These are phyloP conservation scores for Prosapia bicincta DNA, from an alignment of 2,888 invertebrate genomes.

Conservation along the genomic window DNA sequence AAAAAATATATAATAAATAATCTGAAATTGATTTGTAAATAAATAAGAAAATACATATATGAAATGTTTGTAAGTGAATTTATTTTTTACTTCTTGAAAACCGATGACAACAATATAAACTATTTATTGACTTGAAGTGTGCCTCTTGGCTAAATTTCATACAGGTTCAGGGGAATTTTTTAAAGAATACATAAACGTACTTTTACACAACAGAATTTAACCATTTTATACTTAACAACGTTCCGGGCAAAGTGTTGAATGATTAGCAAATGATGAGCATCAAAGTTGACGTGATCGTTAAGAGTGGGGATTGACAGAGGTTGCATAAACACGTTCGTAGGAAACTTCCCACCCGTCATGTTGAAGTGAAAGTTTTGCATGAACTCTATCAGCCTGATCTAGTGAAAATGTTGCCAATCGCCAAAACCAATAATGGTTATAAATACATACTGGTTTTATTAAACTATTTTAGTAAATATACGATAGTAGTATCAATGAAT, in stretches of 20 bases:
- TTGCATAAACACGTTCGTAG: slow-evolving; percentile 19
- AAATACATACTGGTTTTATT: too few relatives aligned
- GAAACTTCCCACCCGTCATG: neutral
- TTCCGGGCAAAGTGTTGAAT: too few relatives aligned
- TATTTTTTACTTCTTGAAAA: neutral
- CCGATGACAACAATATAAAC: too few relatives aligned
- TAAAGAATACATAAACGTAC: too few relatives aligned
- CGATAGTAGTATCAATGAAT: slow-evolving; percentile 10
- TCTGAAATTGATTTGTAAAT: neutral
- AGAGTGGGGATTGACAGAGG: slow-evolving; percentile 9
- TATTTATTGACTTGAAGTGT: too few relatives aligned
- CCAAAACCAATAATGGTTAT: slow-evolving; percentile 4
- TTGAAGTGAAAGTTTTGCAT: slow-evolving; percentile 15
- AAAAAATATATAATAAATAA: neutral
- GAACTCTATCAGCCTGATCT: slow-evolving; percentile 26
- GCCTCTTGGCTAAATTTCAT: too few relatives aligned
- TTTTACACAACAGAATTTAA: too few relatives aligned
- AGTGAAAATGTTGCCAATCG: slow-evolving; percentile 17
- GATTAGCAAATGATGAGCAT: neutral
- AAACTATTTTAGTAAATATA: slow-evolving; percentile 13
- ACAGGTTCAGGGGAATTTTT: too few relatives aligned
- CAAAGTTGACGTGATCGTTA: too few relatives aligned
- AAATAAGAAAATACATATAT: neutral
- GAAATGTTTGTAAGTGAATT: neutral
- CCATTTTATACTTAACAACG: neutral